Percentiles rank a stretch among this genome's conserved stretches.
Evolutionary conservation across 2,797 vertebrate genomes (phyloP).

Genomic region (Lates japonicus): DNA sequence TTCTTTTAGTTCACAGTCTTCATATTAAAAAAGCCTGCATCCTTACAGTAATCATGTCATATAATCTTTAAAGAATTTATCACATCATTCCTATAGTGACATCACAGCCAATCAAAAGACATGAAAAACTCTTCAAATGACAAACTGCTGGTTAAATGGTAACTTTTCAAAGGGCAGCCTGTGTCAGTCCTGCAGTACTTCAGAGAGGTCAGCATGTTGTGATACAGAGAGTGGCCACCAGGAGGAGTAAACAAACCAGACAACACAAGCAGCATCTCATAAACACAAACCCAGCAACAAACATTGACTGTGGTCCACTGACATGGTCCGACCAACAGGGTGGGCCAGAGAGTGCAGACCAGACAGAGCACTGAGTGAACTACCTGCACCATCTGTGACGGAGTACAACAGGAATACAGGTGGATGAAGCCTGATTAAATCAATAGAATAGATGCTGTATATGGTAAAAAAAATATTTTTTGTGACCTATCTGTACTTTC

Average conservation of each 20-base stretch:
- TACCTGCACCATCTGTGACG: constrained; percentile 3
- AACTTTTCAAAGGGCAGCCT: neutral
- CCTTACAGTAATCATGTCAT: too few species aligned
- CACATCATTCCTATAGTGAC: neutral
- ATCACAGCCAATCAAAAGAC: too few species aligned
- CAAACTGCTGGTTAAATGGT: neutral
- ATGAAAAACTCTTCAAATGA: neutral
- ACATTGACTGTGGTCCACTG: constrained; percentile 59
- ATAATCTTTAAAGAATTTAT: neutral
- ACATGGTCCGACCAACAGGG: constrained; percentile 72
- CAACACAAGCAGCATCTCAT: constrained; percentile 79
- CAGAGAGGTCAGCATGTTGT: constrained; percentile 73
- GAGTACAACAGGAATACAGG: constrained; percentile 28
- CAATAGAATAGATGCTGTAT: neutral
- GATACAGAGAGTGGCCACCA: constrained; percentile 86
- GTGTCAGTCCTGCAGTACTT: constrained; percentile 6
- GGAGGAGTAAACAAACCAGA: constrained; percentile 90
- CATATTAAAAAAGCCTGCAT: too few species aligned
- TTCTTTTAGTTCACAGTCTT: neutral
- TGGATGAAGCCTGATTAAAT: constrained; percentile 26
- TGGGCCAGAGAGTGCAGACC: constrained; percentile 76
- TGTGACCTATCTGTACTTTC: constrained; percentile 26
- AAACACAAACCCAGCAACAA: constrained; percentile 76
- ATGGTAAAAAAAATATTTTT: constrained; percentile 15
- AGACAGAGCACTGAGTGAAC: neutral